Evolutionary conservation across 2,888 invertebrate species (phyloP).

Genomic region (Mechanitis messenoides): DNA sequence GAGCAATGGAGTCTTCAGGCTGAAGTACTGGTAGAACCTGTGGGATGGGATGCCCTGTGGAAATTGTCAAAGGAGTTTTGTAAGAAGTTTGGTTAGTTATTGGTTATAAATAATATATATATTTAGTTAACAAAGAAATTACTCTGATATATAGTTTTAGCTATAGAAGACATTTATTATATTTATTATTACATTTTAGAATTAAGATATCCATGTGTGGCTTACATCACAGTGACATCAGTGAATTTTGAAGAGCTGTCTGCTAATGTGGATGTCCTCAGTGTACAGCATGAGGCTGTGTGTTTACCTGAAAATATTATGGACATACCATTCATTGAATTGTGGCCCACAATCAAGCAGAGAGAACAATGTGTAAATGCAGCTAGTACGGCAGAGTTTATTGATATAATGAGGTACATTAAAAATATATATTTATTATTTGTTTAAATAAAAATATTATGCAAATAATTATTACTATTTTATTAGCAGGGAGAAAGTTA

Average conservation of each 20-base stretch:
- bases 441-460: background rate
- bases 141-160: too few species aligned
- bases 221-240: constrained; percentile 75
- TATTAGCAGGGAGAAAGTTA: too few species aligned
- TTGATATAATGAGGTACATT: constrained; percentile 75
- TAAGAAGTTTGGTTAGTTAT: constrained; percentile 71
- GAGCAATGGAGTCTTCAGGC: constrained; percentile 69
- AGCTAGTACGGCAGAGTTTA: constrained; percentile 77
- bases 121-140: too few species aligned
- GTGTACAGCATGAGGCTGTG: constrained; percentile 80
- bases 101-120: too few species aligned
- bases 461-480: too few species aligned
- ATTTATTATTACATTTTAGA: constrained; percentile 44
- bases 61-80: constrained; percentile 80
- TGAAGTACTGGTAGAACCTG: constrained; percentile 78
- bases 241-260: constrained; percentile 74
- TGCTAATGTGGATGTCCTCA: constrained; percentile 77
- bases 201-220: constrained; percentile 80
- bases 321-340: constrained; percentile 77
- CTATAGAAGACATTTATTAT: background rate
- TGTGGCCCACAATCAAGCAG: constrained; percentile 81
- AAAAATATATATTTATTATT: constrained; percentile 9
- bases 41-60: constrained; percentile 84
- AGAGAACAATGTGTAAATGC: constrained; percentile 75
- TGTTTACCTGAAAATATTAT: constrained; percentile 76